These are phyloP conservation scores for Pycnonotus jocosus DNA, from an alignment of 2,113 vertebrate species.

Conservation along the genomic window DNA sequence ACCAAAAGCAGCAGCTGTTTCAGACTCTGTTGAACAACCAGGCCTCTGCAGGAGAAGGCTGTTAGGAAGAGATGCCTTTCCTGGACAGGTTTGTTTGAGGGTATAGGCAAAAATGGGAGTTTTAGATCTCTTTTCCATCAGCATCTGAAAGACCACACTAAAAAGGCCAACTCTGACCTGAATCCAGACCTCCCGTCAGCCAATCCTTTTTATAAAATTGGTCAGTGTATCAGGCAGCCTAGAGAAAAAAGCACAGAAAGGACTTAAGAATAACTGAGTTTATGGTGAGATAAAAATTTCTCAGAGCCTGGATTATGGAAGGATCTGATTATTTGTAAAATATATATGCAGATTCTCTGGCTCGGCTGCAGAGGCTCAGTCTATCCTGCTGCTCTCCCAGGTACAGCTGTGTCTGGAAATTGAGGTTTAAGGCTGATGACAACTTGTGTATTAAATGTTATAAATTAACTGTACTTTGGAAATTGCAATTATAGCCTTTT, in stretches of 20 bases:
- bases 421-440: neutral
- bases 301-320: slow-evolving; percentile 40
- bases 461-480: neutral
- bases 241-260: neutral
- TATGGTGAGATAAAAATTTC: slow-evolving; percentile 38
- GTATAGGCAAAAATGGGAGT: neutral
- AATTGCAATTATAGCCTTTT: neutral
- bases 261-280: slow-evolving; percentile 32
- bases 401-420: neutral
- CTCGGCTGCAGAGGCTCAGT: neutral
- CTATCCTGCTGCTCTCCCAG: neutral
- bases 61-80: neutral
- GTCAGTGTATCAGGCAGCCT: slow-evolving; percentile 20
- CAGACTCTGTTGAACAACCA: neutral
- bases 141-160: neutral
- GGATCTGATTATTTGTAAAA: slow-evolving; percentile 42
- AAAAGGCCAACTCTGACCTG: neutral
- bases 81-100: neutral
- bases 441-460: neutral
- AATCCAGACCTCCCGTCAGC: neutral
- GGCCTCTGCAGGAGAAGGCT: neutral
- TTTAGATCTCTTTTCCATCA: neutral
- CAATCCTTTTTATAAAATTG: neutral
- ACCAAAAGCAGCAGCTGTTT: neutral
- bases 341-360: slow-evolving; percentile 42